These are phyloP conservation scores for Zygaena filipendulae DNA, from an alignment of 2,888 invertebrate genomes.

Conservation along the genomic window DNA sequence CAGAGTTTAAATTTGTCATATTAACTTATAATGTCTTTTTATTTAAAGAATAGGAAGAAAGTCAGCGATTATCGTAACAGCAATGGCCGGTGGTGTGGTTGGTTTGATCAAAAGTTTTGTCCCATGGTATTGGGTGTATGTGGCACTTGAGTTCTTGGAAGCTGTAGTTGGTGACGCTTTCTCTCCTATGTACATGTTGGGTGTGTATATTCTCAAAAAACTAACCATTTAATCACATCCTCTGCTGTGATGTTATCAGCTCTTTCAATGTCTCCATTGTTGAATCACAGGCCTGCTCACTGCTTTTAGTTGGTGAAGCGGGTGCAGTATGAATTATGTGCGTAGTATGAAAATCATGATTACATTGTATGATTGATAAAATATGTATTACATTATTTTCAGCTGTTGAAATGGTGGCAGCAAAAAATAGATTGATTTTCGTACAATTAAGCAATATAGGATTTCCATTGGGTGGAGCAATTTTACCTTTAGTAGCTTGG, in stretches of 20 bases:
- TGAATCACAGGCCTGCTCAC: too few relatives aligned
- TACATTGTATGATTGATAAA: too few relatives aligned
- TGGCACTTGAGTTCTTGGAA: slow-evolving; percentile 24
- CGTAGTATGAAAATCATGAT: too few relatives aligned
- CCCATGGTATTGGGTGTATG: slow-evolving; percentile 22
- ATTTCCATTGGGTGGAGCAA: slow-evolving; percentile 27
- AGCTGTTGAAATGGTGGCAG: slow-evolving; percentile 45
- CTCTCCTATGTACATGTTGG: slow-evolving; percentile 25
- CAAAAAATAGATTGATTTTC: slow-evolving; percentile 37
- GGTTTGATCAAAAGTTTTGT: slow-evolving; percentile 22
- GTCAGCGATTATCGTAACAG: slow-evolving; percentile 22
- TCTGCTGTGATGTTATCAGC: too few relatives aligned
- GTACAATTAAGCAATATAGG: slow-evolving; percentile 31
- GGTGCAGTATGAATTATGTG: too few relatives aligned
- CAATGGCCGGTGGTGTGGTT: slow-evolving; percentile 20
- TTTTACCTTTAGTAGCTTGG: slow-evolving; percentile 34
- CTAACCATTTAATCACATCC: too few relatives aligned
- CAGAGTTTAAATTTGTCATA: too few relatives aligned
- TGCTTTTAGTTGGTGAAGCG: too few relatives aligned
- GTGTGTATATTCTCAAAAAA: too few relatives aligned
- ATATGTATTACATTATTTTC: too few relatives aligned
- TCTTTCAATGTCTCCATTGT: too few relatives aligned
- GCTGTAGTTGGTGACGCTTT: slow-evolving; percentile 26
- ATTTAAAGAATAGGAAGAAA: slow-evolving; percentile 28
- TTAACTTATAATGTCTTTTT: too few relatives aligned